Evolutionary conservation across 1,140 invertebrate species (phyloP), one percentile per base, ranked within the genome.

Genomic region (Melitaea cinxia): DNA sequence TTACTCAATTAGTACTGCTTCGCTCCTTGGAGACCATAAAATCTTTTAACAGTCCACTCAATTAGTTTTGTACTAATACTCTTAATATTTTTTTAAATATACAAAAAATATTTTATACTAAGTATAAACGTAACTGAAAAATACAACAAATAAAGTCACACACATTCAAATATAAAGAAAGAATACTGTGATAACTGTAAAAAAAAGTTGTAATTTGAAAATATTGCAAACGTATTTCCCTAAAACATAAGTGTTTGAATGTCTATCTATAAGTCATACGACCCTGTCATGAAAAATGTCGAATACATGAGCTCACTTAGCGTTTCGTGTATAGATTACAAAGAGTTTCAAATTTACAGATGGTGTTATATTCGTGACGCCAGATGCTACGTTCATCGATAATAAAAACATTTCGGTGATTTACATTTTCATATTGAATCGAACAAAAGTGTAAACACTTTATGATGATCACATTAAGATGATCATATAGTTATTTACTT

Each of bases 321-420:
- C 15, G 21, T 35, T 42, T 70, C 52, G 56, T 50, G 56, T 30
- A 58, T 62, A 56, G 60, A 72, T 73, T 73, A 72, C 69, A 62
- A 71, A 73, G 71, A 81, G 67, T 74, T 75, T 66, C 49, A 52
- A n/a, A 23, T 70, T 35, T 39, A 53, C 72, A 72, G 59, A 69
- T 77, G 71, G 60, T 68, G 58, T 69, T 37, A 56, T 59, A 52
- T 70, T 26, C 72, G 75, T 74, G 73, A 69, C 71, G 65, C 70
- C 77, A 75, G 70, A 74, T 75, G 72, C 45, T 55, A 50, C 61
- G 50, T 33, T 10, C 50, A 70, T 79, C 68, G 61, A 74, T 79
- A 60, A 74, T 75, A 74, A 77, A 75, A 81, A 74, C 69, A 75
- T 60, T 71, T 52, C 64, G 64, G 49, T 69, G 74, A 72, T 70